Evolutionary conservation across 2,797 vertebrate species (phyloP), one percentile per base, ranked within the genome.

Genomic region (Hephaestus fuliginosus): DNA sequence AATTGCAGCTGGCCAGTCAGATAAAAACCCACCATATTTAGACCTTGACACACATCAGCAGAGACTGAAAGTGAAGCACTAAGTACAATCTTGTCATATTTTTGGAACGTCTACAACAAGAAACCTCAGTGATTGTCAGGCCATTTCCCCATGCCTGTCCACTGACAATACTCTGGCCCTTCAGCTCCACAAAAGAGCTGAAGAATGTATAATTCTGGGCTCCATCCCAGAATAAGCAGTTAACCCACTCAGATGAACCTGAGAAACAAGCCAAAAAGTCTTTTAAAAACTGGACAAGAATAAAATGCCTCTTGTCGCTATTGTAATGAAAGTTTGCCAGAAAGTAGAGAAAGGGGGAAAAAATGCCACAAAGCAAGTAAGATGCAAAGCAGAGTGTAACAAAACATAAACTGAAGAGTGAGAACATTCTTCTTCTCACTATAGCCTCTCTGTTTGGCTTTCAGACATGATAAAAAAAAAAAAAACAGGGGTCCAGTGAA

Each of bases 41-140:
- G 67, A 75, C 60, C 10, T 12, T 73, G 63, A 91, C 65, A 81
- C 75, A 80, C 15, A 65, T 78, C 76, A 74, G 51, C 52, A 76
- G 73, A 78, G 80, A 86, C 15, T 69, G 46, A 69, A 76, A 81
- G 55, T 69, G 80, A 84, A 86, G 68, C 74, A 57, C 22, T 80
- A 89, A 92, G 82, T 90, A 85, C 80, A 86, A 84, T 72, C 72
- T 74, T 90, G 84, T 92, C 92, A 92, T 82, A 85, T 86, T 83
- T 78, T 74, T 83, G 71, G 85, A 91, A 77, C 76, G 66, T 76
- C 75, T 70, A 66, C 64, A 67, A 69, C 80, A 91, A 33, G 84
- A 81, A 90, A 90, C 12, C 15, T 75, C 51, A 44, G 70, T 69
- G 82, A 86, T 75, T 86, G 81, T 88, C 77, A 82, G 82, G 52